These are phyloP conservation scores for Spilarctia lutea DNA, from an alignment of 2,888 invertebrate species.

Conservation along the genomic window DNA sequence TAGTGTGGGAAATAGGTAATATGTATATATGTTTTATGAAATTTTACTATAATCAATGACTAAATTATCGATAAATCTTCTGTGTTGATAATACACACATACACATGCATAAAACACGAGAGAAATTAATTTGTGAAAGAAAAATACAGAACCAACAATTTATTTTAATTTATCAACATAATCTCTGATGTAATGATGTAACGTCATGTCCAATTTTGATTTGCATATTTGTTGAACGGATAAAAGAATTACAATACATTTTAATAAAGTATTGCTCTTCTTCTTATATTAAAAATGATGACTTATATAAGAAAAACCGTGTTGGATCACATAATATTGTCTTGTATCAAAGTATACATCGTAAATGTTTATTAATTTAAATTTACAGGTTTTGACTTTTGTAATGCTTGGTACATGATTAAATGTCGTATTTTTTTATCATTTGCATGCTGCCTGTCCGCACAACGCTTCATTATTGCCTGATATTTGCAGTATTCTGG, in stretches of 20 bases:
- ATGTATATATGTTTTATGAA: not conserved
- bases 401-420: conserved; percentile 71
- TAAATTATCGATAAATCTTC: not conserved
- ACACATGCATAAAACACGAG: not conserved
- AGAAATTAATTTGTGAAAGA: not conserved
- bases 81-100: not conserved
- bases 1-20: not conserved
- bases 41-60: not conserved
- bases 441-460: conserved; percentile 87
- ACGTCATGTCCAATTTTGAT: not conserved
- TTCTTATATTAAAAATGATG: too few relatives aligned
- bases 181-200: not conserved
- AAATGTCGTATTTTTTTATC: conserved; percentile 82
- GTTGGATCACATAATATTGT: not conserved
- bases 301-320: too few relatives aligned
- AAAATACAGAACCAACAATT: not conserved
- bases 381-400: conserved; percentile 45
- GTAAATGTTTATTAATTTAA: conserved; percentile 24
- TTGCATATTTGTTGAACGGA: not conserved
- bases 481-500: conserved; percentile 91
- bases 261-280: too few relatives aligned
- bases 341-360: not conserved
- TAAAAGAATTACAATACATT: not conserved
- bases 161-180: not conserved
- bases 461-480: conserved; percentile 86